phyloP scores from a whole-genome alignment of 1,140 invertebrate species.

The Tribolium castaneum region DNA sequence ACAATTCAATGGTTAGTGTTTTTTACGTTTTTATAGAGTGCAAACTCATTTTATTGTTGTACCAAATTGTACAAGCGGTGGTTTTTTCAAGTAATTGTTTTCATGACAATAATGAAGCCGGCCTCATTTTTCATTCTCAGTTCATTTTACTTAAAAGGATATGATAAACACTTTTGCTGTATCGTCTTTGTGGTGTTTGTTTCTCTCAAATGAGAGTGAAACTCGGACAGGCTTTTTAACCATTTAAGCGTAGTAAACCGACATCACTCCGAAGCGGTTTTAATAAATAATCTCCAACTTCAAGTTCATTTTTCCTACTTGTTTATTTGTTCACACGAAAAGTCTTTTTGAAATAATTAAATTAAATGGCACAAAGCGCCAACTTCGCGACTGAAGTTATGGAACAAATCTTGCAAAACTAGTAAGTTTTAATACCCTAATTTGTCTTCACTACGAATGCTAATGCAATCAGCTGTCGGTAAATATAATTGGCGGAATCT shows the following conservation, averaged over 20 bases:
- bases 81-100: not conserved
- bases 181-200: not conserved
- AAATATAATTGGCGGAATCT: conserved; percentile 53
- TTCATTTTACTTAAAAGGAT: not conserved
- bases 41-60: not conserved
- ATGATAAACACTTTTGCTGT: not conserved
- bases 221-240: not conserved
- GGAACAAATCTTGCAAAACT: conserved; percentile 55
- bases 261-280: not conserved
- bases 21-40: not conserved
- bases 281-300: not conserved
- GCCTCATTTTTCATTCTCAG: not conserved
- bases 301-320: too few species aligned
- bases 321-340: too few species aligned
- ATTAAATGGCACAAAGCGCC: not conserved
- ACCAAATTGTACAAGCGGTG: not conserved
- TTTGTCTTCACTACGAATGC: conserved; percentile 57
- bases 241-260: not conserved
- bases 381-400: conserved; percentile 49
- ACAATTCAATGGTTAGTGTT: not conserved
- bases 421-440: conserved; percentile 55
- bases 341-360: not conserved
- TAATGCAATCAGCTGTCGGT: conserved; percentile 56
- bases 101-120: not conserved
- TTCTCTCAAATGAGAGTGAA: not conserved